Evolutionary conservation across 2,797 vertebrate species (phyloP), one percentile per base, ranked within the genome.

Genomic region (Rhinogobio ventralis): DNA sequence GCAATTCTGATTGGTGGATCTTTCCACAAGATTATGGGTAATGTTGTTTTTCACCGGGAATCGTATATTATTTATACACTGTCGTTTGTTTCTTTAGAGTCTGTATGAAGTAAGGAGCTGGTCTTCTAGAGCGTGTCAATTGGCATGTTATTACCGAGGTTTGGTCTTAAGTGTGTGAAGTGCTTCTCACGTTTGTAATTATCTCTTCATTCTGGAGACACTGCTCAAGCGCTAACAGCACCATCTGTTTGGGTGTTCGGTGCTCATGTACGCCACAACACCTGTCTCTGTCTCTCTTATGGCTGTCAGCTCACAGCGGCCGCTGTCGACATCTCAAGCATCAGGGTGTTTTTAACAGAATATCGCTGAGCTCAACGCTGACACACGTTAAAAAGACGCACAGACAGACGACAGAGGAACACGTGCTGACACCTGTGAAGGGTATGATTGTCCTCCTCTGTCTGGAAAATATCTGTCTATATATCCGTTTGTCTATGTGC

Each of bases 221-320:
- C 46, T 49, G 46, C 25, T 64, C 25, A 89, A 85, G 85, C 79
- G 89, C 91, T 89, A 94, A 92, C 89, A 87, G 90, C 64, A 2
- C 81, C 94, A 94, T 94, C 94, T 95, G 94, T 91, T 94, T 91
- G 88, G 88, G 87, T 91, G 92, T 92, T 88, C 86, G 82, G 88
- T n/a, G 78, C 86, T 49, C 72, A 84, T 89, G 86, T 89, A 90
- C 89, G 79, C 75, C 82, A 74, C 79, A 88, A 90, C 90, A 92
- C 93, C 94, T 93, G 93, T 94, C 92, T 90, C 81, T 53, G 23
- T 30, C 87, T 91, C 89, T 92, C 90, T 91, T 90, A 82, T 84
- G 51, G 80, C 90, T 91, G 92, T 94, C 93, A 93, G 90, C 88
- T 89, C 86, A 85, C 83, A 81, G 87, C 89, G 42, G 67, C 68